These are phyloP conservation scores for Zygaena filipendulae DNA, from an alignment of 2,888 invertebrate genomes.

Conservation along the genomic window DNA sequence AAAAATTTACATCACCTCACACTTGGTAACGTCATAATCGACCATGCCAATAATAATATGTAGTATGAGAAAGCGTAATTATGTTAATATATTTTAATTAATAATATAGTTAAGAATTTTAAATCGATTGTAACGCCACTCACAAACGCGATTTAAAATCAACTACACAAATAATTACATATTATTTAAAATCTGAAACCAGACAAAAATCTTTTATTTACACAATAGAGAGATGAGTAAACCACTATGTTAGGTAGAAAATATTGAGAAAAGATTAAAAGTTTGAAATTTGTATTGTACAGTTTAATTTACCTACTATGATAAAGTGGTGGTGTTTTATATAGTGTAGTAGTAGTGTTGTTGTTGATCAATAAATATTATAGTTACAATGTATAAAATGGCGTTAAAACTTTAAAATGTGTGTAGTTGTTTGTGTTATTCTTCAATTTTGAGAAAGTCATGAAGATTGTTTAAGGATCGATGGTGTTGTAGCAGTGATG, in stretches of 20 bases:
- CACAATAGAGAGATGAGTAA: conserved; percentile 59
- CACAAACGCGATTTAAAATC: conserved; percentile 48
- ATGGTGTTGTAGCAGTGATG: too few relatives aligned
- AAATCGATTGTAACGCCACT: conserved; percentile 39
- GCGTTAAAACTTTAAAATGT: too few relatives aligned
- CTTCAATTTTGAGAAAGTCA: too few relatives aligned
- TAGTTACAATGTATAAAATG: too few relatives aligned
- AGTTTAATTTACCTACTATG: conserved; percentile 18
- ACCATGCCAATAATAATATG: too few relatives aligned
- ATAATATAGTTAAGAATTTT: background rate
- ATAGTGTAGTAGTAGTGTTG: too few relatives aligned
- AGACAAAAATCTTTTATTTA: conserved; percentile 64
- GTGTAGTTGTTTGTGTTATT: too few relatives aligned
- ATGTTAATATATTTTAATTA: too few relatives aligned
- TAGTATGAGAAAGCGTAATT: too few relatives aligned
- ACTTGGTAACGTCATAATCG: conserved; percentile 37
- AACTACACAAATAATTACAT: conserved; percentile 64
- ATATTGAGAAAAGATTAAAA: conserved; percentile 63
- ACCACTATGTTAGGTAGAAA: conserved; percentile 64
- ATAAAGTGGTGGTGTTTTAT: too few relatives aligned
- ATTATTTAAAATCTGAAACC: conserved; percentile 62
- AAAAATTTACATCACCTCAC: conserved; percentile 46
- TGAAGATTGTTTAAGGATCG: too few relatives aligned
- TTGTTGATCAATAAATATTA: too few relatives aligned
- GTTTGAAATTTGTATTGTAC: conserved; percentile 14